phyloP scores from a whole-genome alignment of 2,113 vertebrate species.

The Ictalurus furcatus region DNA sequence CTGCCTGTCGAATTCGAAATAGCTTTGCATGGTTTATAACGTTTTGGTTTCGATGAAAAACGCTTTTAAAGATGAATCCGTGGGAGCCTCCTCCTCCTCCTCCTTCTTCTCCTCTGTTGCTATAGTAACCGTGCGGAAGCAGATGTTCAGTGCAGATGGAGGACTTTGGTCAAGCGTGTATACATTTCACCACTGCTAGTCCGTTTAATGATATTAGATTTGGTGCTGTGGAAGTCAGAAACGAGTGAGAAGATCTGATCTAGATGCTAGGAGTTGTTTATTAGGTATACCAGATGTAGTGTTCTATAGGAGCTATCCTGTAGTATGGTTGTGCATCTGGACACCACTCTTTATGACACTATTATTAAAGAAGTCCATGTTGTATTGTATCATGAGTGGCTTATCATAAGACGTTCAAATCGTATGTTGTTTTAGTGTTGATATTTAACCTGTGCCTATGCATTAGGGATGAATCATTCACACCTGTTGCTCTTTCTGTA shows the following conservation, averaged over 20 bases:
- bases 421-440: neutral
- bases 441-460: neutral
- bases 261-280: neutral
- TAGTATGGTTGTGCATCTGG: neutral
- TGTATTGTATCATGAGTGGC: neutral
- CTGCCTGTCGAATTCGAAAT: neutral
- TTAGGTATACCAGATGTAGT: too few relatives aligned
- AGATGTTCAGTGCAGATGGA: slow-evolving; percentile 48
- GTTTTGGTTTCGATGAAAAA: neutral
- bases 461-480: neutral
- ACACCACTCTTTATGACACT: neutral
- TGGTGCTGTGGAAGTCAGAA: neutral
- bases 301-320: neutral
- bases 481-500: neutral
- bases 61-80: slow-evolving; percentile 1
- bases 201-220: neutral
- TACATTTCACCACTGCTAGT: slow-evolving; percentile 1
- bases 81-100: slow-evolving; percentile 46
- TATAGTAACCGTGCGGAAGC: slow-evolving; percentile 70
- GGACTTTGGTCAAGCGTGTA: slow-evolving; percentile 8
- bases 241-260: neutral
- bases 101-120: slow-evolving; percentile 65
- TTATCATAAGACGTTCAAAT: neutral
- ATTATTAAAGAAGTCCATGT: neutral
- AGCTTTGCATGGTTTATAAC: neutral